These are phyloP conservation scores for Equus przewalskii DNA, from an alignment of 2,113 vertebrate genomes.

Conservation along the genomic window DNA sequence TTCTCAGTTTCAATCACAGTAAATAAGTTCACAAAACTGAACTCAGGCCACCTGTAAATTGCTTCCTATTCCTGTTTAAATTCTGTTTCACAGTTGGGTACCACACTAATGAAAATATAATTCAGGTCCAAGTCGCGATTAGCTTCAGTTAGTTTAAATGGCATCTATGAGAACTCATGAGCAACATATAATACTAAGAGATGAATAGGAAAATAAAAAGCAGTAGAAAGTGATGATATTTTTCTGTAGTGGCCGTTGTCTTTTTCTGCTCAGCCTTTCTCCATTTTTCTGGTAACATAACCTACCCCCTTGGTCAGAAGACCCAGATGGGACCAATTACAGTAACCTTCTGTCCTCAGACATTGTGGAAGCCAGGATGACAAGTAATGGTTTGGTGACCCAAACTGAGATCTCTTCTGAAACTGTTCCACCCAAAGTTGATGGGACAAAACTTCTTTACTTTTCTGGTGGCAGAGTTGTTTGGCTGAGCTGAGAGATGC, in stretches of 20 bases:
- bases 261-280: background rate
- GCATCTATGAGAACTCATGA: too few relatives aligned
- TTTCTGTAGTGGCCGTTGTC: background rate
- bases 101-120: constrained; percentile 12
- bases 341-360: background rate
- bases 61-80: constrained; percentile 9
- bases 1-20: background rate
- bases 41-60: background rate
- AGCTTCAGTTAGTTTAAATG: background rate
- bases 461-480: background rate
- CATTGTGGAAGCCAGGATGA: background rate
- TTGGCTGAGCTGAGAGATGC: background rate
- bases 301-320: background rate
- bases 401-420: background rate
- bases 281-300: background rate
- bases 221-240: background rate
- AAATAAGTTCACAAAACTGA: constrained; percentile 4
- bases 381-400: background rate
- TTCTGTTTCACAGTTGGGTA: background rate
- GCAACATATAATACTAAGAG: background rate
- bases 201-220: background rate
- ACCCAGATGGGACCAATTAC: background rate
- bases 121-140: background rate
- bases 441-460: background rate
- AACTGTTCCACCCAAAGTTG: background rate